Conservation (phyloP, 92 coral and sea anemone genomes). For the Porites lobata region DNA sequence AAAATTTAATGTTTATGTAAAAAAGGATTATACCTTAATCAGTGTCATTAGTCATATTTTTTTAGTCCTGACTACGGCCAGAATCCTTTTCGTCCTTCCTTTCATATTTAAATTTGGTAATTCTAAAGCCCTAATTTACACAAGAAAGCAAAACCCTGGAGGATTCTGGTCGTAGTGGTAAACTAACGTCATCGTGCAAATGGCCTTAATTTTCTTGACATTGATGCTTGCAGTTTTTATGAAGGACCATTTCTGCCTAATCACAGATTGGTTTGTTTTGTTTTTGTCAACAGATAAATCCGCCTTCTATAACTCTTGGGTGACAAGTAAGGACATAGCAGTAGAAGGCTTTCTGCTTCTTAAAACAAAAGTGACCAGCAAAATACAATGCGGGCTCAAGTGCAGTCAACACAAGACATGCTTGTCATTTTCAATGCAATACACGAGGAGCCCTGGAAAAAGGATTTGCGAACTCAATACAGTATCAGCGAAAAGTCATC, state of each 20-base stretch:
- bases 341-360: slow-evolving; percentile 34
- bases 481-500: slow-evolving; percentile 10
- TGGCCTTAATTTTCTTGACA: too few species aligned
- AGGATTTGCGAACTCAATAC: slow-evolving; percentile 60
- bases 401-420: slow-evolving; percentile 62
- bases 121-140: too few species aligned
- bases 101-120: too few species aligned
- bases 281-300: slow-evolving; percentile 37
- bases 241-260: too few species aligned
- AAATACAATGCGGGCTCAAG: slow-evolving; percentile 65
- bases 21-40: too few species aligned
- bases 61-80: too few species aligned
- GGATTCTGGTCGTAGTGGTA: too few species aligned
- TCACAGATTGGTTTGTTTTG: not conserved
- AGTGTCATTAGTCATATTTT: too few species aligned
- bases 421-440: slow-evolving; percentile 62
- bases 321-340: slow-evolving; percentile 38
- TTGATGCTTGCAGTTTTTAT: not conserved
- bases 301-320: slow-evolving; percentile 47
- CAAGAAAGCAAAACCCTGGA: too few species aligned
- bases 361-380: slow-evolving; percentile 32
- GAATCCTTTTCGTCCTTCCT: too few species aligned
- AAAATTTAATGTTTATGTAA: too few species aligned
- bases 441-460: slow-evolving; percentile 3
- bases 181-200: too few species aligned